Evolutionary conservation across 2,113 vertebrate genomes (phyloP), one percentile per base, ranked within the genome.

Genomic region (Urocynchramus pylzowi): DNA sequence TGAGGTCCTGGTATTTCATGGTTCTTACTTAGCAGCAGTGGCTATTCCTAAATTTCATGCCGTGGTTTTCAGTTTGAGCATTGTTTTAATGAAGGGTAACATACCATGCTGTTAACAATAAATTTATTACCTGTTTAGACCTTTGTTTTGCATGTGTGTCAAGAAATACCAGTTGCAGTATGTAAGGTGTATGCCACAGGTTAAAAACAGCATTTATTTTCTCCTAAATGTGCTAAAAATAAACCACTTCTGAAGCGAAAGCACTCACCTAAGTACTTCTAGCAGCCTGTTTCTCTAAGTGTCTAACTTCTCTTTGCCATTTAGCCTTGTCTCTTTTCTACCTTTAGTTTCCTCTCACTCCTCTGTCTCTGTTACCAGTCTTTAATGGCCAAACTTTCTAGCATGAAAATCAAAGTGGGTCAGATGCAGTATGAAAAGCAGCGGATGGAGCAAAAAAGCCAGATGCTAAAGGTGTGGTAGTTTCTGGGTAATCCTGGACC

Each of bases 341-440:
- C 85, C 97, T 98, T 90, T 97, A 97, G 92, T 96, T 97, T 95
- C 96, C 97, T 97, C 97, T 98, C 91, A 96, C 88, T 95, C 94
- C 96, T 97, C 97, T 98, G 92, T 98, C 98, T 98, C 96, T 98
- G 89, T 98, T 97, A 95, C 98, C 98, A 99, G 99, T 99, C 98
- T 91, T 97, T 99, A 98, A 99, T 99, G 99, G 99, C 99, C 97
- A 99, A 99, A 98, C 98, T 99, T 97, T 99, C 99, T 99, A 99
- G 99, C 98, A 99, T 99, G 99, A 99, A 99, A 99, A 99, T 99
- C 98, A 99, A 99, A 98, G 98, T 99, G 98, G 98, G 99, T 98
- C 99, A 99, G 99, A 98, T 99, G 99, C 99, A 99, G 98, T 99
- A 98, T 98, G 99, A 99, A 98, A 99, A 99, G 98, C 99, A 99